Evolutionary conservation across 2,888 invertebrate genomes (phyloP).

Genomic region (Pegoplata infirma): DNA sequence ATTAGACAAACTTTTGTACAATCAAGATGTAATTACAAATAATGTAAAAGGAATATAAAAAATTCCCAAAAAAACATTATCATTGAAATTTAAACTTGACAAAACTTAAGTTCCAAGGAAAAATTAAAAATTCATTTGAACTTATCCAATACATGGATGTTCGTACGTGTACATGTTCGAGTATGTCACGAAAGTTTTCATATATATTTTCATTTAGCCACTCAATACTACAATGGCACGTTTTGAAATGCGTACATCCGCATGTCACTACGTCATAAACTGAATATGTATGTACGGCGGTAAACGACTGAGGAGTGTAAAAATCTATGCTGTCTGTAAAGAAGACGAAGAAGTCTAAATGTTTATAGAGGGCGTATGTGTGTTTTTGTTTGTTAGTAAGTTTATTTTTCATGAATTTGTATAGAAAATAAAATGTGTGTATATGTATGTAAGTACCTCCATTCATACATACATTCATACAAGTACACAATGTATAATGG

Average conservation of each 20-base stretch:
- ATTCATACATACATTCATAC: no score
- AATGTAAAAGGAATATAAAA: no score
- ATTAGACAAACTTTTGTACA: no score
- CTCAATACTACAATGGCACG: slow-evolving; percentile 12
- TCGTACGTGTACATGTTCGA: background rate
- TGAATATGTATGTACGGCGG: no score
- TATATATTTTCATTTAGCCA: slow-evolving; percentile 9
- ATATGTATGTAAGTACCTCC: no score
- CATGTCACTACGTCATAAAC: slow-evolving; percentile 10
- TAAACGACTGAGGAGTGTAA: background rate
- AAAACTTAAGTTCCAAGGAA: no score
- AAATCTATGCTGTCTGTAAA: no score
- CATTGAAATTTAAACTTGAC: no score
- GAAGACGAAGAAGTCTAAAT: slow-evolving; percentile 9
- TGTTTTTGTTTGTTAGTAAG: background rate
- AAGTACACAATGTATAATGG: background rate
- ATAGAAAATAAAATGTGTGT: background rate
- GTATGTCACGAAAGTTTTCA: slow-evolving; percentile 8
- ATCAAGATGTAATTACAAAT: no score
- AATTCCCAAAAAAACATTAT: no score
- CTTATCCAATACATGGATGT: background rate
- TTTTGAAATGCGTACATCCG: slow-evolving; percentile 33
- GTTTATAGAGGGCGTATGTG: slow-evolving; percentile 6
- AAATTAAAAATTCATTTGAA: background rate
- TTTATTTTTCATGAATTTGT: background rate